phyloP scores from a whole-genome alignment of 2,888 invertebrate species.

The Eurois occulta region DNA sequence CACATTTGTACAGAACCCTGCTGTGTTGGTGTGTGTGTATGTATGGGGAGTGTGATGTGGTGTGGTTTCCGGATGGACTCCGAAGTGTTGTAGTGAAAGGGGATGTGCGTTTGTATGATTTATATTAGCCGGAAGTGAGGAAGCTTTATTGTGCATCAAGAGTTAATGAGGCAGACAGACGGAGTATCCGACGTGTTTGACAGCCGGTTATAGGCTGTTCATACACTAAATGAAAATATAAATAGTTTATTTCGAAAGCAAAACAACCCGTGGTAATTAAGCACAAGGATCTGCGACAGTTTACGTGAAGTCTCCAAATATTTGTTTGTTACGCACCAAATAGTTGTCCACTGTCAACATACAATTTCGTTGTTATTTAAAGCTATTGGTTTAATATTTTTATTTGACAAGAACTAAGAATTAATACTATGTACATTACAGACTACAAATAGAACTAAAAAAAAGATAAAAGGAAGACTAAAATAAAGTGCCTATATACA shows the following conservation, averaged over 20 bases:
- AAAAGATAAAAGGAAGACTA: too few species aligned
- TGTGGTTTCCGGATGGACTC: not conserved
- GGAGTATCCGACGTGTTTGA: not conserved
- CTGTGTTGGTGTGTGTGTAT: not conserved
- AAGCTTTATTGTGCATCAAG: not conserved
- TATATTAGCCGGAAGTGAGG: too few species aligned
- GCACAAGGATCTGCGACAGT: not conserved
- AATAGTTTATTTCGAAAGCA: too few species aligned
- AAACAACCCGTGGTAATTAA: not conserved
- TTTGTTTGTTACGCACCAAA: not conserved
- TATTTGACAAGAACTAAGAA: too few species aligned
- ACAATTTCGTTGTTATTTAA: slow-evolving; percentile 21
- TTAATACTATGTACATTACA: too few species aligned
- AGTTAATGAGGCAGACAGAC: not conserved
- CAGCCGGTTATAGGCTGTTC: not conserved
- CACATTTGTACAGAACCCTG: slow-evolving; percentile 21
- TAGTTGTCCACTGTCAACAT: not conserved
- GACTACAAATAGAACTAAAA: too few species aligned
- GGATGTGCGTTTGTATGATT: not conserved
- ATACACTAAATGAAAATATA: not conserved
- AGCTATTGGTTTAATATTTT: too few species aligned
- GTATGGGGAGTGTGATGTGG: not conserved
- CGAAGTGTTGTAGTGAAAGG: not conserved
- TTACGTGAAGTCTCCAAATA: too few species aligned
- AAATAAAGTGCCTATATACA: too few species aligned